Evolutionary conservation across 37 sponge, comb jelly and placozoan genomes (phyloP).

Genomic region (Mnemiopsis leidyi): DNA sequence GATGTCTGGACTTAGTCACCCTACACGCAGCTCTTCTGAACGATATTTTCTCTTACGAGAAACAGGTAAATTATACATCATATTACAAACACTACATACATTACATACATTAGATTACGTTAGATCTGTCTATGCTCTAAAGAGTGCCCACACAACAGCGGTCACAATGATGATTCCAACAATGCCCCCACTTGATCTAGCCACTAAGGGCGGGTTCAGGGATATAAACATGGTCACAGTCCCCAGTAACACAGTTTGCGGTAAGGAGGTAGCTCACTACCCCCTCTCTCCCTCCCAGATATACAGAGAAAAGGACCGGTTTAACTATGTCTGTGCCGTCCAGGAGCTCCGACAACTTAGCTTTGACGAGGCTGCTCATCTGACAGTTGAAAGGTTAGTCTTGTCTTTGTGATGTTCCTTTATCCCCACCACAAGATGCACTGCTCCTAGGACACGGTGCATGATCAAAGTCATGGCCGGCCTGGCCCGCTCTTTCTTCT

Average conservation of each 20-base stretch:
- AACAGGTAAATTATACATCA: constrained; percentile 64
- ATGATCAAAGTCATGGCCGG: background rate
- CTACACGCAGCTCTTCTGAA: constrained; percentile 60
- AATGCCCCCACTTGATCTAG: background rate
- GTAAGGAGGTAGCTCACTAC: too few relatives aligned
- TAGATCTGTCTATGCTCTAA: too few relatives aligned
- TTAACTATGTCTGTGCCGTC: constrained; percentile 60
- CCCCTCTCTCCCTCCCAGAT: constrained; percentile 2
- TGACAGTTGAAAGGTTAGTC: constrained; percentile 13
- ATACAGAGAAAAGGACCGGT: constrained; percentile 8
- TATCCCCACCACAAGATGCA: too few relatives aligned
- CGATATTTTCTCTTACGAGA: constrained; percentile 59
- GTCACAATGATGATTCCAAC: too few relatives aligned
- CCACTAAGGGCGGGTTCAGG: background rate
- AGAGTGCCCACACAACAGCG: too few relatives aligned
- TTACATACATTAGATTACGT: too few relatives aligned
- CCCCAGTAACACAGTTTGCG: background rate
- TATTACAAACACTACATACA: too few relatives aligned
- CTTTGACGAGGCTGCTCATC: constrained; percentile 34
- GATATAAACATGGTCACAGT: background rate
- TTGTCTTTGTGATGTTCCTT: background rate
- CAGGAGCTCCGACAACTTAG: background rate
- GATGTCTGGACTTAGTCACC: background rate
- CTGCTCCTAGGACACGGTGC: too few relatives aligned
- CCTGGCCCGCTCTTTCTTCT: background rate